These are phyloP conservation scores for Noctua fimbriata DNA, from an alignment of 2,888 invertebrate species.

Conservation along the genomic window DNA sequence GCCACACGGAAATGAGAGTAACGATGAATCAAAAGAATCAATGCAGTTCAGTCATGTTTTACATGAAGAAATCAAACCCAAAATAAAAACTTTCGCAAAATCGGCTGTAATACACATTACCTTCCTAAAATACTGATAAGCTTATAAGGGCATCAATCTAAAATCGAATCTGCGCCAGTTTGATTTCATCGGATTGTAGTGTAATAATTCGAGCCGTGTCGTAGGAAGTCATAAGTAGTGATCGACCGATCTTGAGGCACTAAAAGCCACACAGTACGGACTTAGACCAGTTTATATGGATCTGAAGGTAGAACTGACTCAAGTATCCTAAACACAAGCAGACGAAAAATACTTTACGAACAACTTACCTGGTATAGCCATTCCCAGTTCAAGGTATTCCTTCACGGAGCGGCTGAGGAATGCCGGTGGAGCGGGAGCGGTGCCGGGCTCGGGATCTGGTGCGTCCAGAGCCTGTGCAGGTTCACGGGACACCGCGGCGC, in stretches of 20 bases:
- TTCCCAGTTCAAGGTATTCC: constrained; percentile 96
- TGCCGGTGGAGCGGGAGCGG: constrained; percentile 92
- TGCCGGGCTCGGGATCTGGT: constrained; percentile 87
- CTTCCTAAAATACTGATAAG: neutral
- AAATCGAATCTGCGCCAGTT: neutral
- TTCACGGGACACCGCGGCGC: constrained; percentile 79
- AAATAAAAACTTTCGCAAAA: constrained; percentile 20
- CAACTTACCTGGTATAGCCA: constrained; percentile 95
- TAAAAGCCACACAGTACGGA: neutral
- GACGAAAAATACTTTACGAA: neutral
- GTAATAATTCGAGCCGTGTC: neutral
- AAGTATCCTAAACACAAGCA: neutral
- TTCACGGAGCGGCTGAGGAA: constrained; percentile 96
- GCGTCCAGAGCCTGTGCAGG: constrained; percentile 87
- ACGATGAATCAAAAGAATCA: constrained; percentile 10
- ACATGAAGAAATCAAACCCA: neutral
- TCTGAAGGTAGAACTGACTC: neutral
- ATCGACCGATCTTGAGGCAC: neutral
- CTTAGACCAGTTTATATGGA: neutral
- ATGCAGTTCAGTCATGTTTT: neutral
- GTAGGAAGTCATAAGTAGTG: neutral
- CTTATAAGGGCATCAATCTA: neutral
- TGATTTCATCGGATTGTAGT: neutral
- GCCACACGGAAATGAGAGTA: constrained; percentile 25
- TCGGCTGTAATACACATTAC: neutral